phyloP scores from a whole-genome alignment of 2,888 invertebrate species.

The Harpalus rufipes region DNA sequence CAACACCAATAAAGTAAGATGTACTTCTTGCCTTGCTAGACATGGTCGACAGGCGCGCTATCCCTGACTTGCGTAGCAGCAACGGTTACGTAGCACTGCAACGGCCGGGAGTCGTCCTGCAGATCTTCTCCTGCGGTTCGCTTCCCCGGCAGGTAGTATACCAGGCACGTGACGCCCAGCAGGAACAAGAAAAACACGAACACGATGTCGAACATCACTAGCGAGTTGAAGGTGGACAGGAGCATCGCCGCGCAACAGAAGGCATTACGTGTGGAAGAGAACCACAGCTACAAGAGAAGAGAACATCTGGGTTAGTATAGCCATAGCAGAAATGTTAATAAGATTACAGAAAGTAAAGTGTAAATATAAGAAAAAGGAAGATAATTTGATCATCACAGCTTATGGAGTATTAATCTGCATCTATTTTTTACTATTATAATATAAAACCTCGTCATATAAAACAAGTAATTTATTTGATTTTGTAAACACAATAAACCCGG shows the following conservation, averaged over 20 bases:
- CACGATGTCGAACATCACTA: constrained; percentile 93
- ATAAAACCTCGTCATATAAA: too few relatives aligned
- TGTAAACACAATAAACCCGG: too few relatives aligned
- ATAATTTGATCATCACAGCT: too few relatives aligned
- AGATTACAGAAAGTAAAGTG: too few relatives aligned
- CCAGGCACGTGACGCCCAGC: constrained; percentile 89
- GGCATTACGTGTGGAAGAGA: constrained; percentile 23
- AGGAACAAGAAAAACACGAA: constrained; percentile 92
- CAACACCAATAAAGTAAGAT: background rate
- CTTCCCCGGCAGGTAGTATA: constrained; percentile 87
- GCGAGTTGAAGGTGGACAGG: constrained; percentile 91
- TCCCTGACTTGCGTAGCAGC: constrained; percentile 71
- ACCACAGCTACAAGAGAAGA: background rate
- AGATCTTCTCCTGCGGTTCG: constrained; percentile 76
- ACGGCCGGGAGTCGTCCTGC: constrained; percentile 74
- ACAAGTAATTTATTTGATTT: too few relatives aligned
- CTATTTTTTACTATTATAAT: too few relatives aligned
- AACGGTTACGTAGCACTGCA: constrained; percentile 67
- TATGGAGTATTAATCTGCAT: too few relatives aligned
- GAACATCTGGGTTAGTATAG: background rate
- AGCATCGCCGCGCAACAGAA: constrained; percentile 82
- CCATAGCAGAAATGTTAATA: background rate
- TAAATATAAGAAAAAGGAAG: too few relatives aligned
- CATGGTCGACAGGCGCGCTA: constrained; percentile 76
- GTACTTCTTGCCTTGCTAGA: constrained; percentile 70